phyloP scores from a whole-genome alignment of 2,888 invertebrate species.

The Thera britannica region DNA sequence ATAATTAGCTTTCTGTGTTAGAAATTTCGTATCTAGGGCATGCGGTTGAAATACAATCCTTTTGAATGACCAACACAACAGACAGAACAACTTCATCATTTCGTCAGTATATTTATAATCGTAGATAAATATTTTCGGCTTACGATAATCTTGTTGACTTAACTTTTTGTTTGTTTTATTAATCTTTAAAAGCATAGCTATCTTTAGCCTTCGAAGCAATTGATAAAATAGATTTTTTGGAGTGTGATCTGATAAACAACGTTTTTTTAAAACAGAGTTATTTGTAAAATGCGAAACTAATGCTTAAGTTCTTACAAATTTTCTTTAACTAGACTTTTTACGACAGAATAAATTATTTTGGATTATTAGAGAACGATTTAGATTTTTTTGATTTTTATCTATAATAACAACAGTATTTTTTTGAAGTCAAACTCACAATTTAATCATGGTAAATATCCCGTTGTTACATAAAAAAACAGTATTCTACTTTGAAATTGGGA shows the following conservation, averaged over 20 bases:
- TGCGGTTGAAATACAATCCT: conserved; percentile 15
- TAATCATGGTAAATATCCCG: too few species aligned
- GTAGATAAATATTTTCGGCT: conserved; percentile 33
- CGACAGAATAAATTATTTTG: too few species aligned
- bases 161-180: conserved; percentile 33
- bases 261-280: too few species aligned
- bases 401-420: too few species aligned
- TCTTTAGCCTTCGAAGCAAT: conserved; percentile 39
- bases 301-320: neutral
- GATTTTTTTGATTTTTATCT: too few species aligned
- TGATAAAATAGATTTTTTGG: conserved; percentile 40
- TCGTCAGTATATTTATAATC: conserved; percentile 2
- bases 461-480: too few species aligned
- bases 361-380: too few species aligned
- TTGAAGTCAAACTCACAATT: too few species aligned
- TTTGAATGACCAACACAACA: neutral
- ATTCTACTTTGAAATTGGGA: too few species aligned
- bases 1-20: neutral
- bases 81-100: conserved; percentile 1
- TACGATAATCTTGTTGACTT: conserved; percentile 39
- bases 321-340: too few species aligned
- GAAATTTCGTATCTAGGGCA: conserved; percentile 9
- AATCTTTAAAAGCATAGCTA: conserved; percentile 33
- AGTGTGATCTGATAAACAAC: neutral
- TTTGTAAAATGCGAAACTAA: neutral